Evolutionary conservation across 2,113 vertebrate species (phyloP).

Genomic region (Ahaetulla prasina): DNA sequence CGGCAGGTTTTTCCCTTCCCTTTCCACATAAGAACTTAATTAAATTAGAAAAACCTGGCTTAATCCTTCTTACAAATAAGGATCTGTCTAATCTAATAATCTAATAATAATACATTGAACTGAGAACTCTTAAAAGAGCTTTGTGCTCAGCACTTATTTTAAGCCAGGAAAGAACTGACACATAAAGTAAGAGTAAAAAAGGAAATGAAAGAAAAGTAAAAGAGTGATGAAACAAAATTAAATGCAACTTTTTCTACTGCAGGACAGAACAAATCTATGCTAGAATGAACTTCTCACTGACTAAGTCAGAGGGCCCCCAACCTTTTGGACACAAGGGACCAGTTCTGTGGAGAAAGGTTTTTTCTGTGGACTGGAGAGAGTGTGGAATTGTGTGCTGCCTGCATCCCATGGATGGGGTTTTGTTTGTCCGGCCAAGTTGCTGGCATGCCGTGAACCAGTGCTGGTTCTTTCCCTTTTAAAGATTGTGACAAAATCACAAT

Average conservation of each 20-base stretch:
- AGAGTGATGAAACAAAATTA: background rate
- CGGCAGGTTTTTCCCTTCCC: background rate
- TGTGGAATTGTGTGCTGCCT: no score
- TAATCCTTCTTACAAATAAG: background rate
- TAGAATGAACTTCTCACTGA: background rate
- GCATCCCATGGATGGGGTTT: no score
- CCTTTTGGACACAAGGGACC: no score
- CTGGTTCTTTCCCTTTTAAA: background rate
- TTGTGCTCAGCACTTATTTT: background rate
- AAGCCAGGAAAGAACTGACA: background rate
- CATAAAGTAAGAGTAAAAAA: background rate
- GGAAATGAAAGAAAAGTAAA: background rate
- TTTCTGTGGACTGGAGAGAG: no score
- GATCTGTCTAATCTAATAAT: background rate
- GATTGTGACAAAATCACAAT: background rate
- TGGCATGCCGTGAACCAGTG: no score
- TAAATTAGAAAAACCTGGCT: background rate
- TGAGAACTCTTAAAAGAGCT: background rate
- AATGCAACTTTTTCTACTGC: background rate
- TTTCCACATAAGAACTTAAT: background rate
- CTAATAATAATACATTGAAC: background rate
- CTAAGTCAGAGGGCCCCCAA: background rate
- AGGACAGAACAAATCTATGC: background rate
- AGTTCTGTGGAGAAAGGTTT: no score
- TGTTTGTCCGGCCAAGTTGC: no score